Conservation (phyloP, 2,113 vertebrate species). For the Eonycteris spelaea region DNA sequence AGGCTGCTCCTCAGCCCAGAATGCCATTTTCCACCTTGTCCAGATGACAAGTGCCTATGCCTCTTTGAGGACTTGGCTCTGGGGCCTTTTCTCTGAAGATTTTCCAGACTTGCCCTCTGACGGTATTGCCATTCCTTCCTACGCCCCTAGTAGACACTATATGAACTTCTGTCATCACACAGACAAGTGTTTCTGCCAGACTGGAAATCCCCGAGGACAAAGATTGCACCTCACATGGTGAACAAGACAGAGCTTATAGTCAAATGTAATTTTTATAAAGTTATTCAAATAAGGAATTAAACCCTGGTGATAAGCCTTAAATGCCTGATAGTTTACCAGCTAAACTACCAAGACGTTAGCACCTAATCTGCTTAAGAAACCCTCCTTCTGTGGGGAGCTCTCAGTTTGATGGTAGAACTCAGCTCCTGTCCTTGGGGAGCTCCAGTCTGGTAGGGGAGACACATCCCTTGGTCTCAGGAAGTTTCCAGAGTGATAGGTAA, state of each 20-base stretch:
- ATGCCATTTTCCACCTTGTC: neutral
- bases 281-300: neutral
- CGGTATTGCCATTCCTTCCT: accelerated
- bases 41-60: neutral
- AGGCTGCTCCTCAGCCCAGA: neutral
- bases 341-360: neutral
- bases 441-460: neutral
- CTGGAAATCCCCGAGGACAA: neutral
- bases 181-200: neutral
- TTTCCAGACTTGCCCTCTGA: neutral
- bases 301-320: neutral
- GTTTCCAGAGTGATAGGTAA: neutral
- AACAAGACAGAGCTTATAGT: neutral
- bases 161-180: neutral
- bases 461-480: neutral
- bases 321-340: neutral
- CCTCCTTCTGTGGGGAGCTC: neutral
- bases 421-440: neutral
- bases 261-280: neutral
- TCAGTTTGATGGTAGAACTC: neutral
- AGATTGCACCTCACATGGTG: accelerated
- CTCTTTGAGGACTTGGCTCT: neutral
- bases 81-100: neutral
- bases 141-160: accelerated
- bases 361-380: neutral